A percentile compares a stretch with the other conserved stretches of the same genome.
Conservation (phyloP, 2,888 invertebrate species). For the Sthenelais limicola region DNA sequence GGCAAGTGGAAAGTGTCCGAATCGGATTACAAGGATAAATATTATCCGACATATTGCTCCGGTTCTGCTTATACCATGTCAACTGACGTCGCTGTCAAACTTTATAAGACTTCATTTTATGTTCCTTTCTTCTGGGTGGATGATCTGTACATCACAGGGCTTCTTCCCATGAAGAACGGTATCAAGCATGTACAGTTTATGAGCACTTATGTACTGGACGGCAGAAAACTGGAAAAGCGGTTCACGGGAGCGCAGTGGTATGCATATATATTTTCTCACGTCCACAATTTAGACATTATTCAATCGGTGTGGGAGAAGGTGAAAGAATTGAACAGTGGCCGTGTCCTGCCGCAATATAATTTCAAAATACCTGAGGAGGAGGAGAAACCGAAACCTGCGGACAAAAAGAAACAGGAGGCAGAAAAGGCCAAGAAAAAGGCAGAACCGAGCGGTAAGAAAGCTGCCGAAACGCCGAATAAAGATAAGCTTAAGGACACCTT, state of each 20-base stretch:
- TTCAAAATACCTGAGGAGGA: slow-evolving; percentile 48
- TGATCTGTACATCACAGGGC: slow-evolving; percentile 88
- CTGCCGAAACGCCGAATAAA: too few relatives aligned
- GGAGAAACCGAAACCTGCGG: neutral
- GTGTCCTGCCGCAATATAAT: slow-evolving; percentile 42
- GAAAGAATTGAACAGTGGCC: slow-evolving; percentile 45
- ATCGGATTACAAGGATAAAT: slow-evolving; percentile 69
- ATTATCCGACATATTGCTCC: slow-evolving; percentile 73
- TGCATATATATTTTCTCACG: slow-evolving; percentile 66
- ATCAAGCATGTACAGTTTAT: slow-evolving; percentile 64
- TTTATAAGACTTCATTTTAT: slow-evolving; percentile 78
- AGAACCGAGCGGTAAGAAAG: too few relatives aligned
- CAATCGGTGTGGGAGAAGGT: slow-evolving; percentile 63
- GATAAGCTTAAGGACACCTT: too few relatives aligned
- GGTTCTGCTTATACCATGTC: slow-evolving; percentile 76
- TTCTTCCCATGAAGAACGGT: slow-evolving; percentile 74
- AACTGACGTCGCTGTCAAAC: slow-evolving; percentile 76
- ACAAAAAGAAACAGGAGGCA: too few relatives aligned
- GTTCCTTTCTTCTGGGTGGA: slow-evolving; percentile 84
- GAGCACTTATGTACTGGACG: slow-evolving; percentile 66
- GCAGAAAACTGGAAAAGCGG: slow-evolving; percentile 59
- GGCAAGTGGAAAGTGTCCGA: slow-evolving; percentile 73
- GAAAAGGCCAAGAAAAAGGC: too few relatives aligned
- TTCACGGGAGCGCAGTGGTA: slow-evolving; percentile 62
- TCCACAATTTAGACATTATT: slow-evolving; percentile 62